Conservation (phyloP, 2,888 invertebrate genomes). For the Pseudanteris insignis region DNA sequence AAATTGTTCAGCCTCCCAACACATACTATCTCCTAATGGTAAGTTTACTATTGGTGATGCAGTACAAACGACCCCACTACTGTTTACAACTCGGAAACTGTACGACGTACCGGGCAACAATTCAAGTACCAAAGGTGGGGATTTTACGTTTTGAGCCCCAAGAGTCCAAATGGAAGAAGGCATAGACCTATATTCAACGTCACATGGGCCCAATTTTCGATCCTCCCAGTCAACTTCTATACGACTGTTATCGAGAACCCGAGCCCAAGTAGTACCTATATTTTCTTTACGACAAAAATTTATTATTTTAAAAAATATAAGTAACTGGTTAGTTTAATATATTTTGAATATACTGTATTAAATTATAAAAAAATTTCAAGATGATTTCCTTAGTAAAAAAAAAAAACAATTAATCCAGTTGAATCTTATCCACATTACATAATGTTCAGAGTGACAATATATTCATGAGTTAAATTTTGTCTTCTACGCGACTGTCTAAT, state of each 20-base stretch:
- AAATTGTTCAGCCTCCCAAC: conserved; percentile 78
- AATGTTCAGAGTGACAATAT: too few relatives aligned
- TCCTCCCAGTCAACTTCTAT: conserved; percentile 62
- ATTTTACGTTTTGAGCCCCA: conserved; percentile 53
- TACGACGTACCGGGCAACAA: conserved; percentile 72
- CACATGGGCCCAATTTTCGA: conserved; percentile 52
- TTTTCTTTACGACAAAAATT: conserved; percentile 45
- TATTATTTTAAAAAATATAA: neutral
- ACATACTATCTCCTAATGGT: conserved; percentile 71
- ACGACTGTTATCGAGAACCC: conserved; percentile 56
- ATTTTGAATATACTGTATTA: too few relatives aligned
- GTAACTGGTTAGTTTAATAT: too few relatives aligned
- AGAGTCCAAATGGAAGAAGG: conserved; percentile 57
- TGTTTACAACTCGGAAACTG: conserved; percentile 79
- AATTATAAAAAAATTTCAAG: too few relatives aligned
- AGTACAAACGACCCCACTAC: conserved; percentile 66
- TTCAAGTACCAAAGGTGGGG: conserved; percentile 57
- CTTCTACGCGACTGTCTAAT: too few relatives aligned
- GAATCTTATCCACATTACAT: too few relatives aligned
- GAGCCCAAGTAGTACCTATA: conserved; percentile 56
- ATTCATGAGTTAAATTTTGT: too few relatives aligned
- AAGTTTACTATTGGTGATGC: conserved; percentile 73
- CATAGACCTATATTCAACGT: conserved; percentile 58
- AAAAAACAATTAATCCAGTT: too few relatives aligned
- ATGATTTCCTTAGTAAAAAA: too few relatives aligned